A percentile compares a stretch with the other conserved stretches of the same genome.
Evolutionary conservation across 2,888 invertebrate species (phyloP).

Genomic region (Eupithecia centaureata): DNA sequence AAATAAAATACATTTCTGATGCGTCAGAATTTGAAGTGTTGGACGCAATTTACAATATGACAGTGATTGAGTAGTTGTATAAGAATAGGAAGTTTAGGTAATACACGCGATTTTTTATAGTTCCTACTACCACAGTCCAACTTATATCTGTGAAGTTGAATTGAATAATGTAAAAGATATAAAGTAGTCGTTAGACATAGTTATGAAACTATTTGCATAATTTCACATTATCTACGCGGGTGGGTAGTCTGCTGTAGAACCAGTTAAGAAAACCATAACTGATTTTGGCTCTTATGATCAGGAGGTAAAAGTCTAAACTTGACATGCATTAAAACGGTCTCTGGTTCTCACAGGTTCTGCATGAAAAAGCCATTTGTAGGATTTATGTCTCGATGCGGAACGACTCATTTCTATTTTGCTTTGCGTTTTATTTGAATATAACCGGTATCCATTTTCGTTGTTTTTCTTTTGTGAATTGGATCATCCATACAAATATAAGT

Average conservation of each 20-base stretch:
- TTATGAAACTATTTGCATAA: constrained; percentile 16
- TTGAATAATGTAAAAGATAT: constrained; percentile 9
- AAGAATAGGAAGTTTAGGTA: not conserved
- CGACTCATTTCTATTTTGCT: constrained; percentile 73
- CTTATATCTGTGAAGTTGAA: too few relatives aligned
- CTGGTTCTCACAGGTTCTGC: constrained; percentile 41
- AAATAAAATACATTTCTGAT: constrained; percentile 74
- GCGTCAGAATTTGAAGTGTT: constrained; percentile 36
- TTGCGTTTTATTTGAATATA: constrained; percentile 72
- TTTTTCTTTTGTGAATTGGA: constrained; percentile 56
- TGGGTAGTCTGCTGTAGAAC: not conserved
- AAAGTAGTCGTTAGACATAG: constrained; percentile 10
- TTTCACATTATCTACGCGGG: constrained; percentile 18
- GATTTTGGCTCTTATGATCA: constrained; percentile 9
- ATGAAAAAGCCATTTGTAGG: constrained; percentile 72
- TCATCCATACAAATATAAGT: constrained; percentile 50
- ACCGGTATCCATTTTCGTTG: constrained; percentile 68
- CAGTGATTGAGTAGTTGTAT: constrained; percentile 29
- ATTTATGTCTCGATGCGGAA: constrained; percentile 74
- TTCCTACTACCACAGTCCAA: not conserved
- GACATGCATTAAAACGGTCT: constrained; percentile 12
- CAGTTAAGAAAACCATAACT: constrained; percentile 5
- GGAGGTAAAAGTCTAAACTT: constrained; percentile 16
- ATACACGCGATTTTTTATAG: not conserved
- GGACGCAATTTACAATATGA: constrained; percentile 60